A percentile compares a stretch with the other conserved stretches of the same genome.
phyloP scores from a whole-genome alignment of 2,888 invertebrate genomes.

The Eupithecia centaureata region DNA sequence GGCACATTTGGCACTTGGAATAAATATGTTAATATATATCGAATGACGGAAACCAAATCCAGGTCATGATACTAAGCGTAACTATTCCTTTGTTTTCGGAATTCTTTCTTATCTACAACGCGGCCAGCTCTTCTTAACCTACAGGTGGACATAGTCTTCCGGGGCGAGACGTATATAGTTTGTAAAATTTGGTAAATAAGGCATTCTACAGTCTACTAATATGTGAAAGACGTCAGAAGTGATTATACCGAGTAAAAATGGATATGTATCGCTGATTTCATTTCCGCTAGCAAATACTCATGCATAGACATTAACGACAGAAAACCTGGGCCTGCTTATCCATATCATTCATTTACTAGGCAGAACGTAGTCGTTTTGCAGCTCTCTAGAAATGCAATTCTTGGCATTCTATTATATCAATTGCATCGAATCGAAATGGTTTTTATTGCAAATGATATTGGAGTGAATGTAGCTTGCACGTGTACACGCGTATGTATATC shows the following conservation, averaged over 20 bases:
- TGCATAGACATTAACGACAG: slow-evolving; percentile 19
- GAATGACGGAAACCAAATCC: too few species aligned
- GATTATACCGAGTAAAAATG: not conserved
- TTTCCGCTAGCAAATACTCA: slow-evolving; percentile 20
- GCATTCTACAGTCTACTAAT: too few species aligned
- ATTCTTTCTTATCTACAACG: not conserved
- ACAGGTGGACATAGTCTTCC: not conserved
- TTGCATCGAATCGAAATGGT: slow-evolving; percentile 63
- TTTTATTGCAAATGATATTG: slow-evolving; percentile 71
- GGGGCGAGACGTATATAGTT: not conserved
- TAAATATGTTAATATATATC: too few species aligned
- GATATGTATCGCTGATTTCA: slow-evolving; percentile 17
- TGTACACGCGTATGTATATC: slow-evolving; percentile 57
- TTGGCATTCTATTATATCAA: slow-evolving; percentile 63
- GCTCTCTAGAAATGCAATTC: slow-evolving; percentile 78
- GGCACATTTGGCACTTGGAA: too few species aligned
- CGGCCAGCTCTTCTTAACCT: not conserved
- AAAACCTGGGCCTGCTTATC: slow-evolving; percentile 47
- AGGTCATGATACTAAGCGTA: not conserved
- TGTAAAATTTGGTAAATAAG: not conserved
- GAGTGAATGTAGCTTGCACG: slow-evolving; percentile 72
- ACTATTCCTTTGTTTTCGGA: not conserved
- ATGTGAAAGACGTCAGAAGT: not conserved
- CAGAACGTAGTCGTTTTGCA: slow-evolving; percentile 65
- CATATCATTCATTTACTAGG: slow-evolving; percentile 61